phyloP scores from a whole-genome alignment of 2,797 vertebrate species.

The Echeneis naucrates region DNA sequence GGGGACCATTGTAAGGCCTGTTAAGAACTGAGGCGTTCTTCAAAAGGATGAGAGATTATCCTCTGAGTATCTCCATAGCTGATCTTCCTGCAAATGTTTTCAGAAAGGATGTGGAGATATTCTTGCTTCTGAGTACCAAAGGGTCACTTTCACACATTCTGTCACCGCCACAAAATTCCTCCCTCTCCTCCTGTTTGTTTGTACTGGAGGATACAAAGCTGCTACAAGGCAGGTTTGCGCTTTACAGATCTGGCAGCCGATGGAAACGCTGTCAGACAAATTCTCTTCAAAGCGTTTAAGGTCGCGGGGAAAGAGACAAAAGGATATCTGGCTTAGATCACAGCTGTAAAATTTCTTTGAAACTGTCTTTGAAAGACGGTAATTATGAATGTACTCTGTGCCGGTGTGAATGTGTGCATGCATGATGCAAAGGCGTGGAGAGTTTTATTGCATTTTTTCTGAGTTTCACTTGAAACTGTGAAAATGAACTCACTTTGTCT shows the following conservation, averaged over 20 bases:
- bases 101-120: constrained; percentile 33
- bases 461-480: background rate
- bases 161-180: constrained; percentile 39
- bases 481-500: constrained; percentile 94
- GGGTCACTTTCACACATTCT: constrained; percentile 62
- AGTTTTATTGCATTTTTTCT: constrained; percentile 6
- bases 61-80: constrained; percentile 55
- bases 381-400: constrained; percentile 30
- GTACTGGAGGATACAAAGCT: constrained; percentile 39
- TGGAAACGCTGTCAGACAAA: constrained; percentile 57
- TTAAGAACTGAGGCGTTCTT: constrained; percentile 66
- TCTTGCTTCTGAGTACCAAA: constrained; percentile 55
- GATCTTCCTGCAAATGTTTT: constrained; percentile 70
- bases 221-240: constrained; percentile 43
- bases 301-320: constrained; percentile 45
- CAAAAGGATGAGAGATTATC: constrained; percentile 67
- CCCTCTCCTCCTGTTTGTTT: constrained; percentile 35
- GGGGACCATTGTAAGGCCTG: constrained; percentile 45
- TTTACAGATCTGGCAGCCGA: constrained; percentile 63
- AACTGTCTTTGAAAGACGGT: constrained; percentile 26
- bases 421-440: background rate
- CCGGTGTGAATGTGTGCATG: constrained; percentile 13
- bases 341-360: constrained; percentile 36
- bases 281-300: constrained; percentile 50
- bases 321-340: constrained; percentile 40